phyloP scores from a whole-genome alignment of 1,140 invertebrate genomes.

The Aplysia californica region DNA sequence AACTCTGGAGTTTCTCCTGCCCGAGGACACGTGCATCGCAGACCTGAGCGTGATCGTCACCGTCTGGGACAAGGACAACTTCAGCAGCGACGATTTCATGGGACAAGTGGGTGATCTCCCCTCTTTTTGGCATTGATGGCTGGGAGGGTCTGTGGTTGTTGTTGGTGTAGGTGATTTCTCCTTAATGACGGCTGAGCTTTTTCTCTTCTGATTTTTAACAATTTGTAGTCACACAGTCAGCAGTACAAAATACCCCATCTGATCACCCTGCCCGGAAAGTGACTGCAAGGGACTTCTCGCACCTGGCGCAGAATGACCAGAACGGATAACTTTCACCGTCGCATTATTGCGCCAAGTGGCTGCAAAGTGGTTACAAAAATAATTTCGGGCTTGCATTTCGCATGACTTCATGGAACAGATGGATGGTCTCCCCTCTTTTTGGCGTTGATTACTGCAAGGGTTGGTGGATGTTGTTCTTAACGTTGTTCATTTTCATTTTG shows the following conservation, averaged over 20 bases:
- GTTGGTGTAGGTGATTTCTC: neutral
- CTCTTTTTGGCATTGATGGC: neutral
- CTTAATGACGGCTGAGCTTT: too few species aligned
- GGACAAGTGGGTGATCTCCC: conserved; percentile 36
- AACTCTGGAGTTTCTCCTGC: conserved; percentile 43
- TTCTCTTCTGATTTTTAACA: too few species aligned
- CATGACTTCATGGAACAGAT: conserved; percentile 51
- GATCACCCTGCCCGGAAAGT: too few species aligned
- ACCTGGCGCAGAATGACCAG: too few species aligned
- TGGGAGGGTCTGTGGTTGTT: neutral
- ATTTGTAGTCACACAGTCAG: too few species aligned
- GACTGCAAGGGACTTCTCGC: too few species aligned
- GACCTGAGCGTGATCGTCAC: conserved; percentile 38
- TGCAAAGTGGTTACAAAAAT: too few species aligned
- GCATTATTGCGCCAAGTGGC: too few species aligned
- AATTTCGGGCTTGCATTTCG: too few species aligned
- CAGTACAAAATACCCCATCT: too few species aligned
- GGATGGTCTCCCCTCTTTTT: conserved; percentile 7
- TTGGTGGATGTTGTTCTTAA: neutral
- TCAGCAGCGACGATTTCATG: conserved; percentile 49
- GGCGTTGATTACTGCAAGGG: neutral
- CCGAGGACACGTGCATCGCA: conserved; percentile 28
- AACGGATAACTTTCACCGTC: too few species aligned
- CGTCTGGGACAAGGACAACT: conserved; percentile 46
- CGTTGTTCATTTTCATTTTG: too few species aligned